Evolutionary conservation across 2,797 vertebrate genomes (phyloP).

Genomic region (Spea hammondii): DNA sequence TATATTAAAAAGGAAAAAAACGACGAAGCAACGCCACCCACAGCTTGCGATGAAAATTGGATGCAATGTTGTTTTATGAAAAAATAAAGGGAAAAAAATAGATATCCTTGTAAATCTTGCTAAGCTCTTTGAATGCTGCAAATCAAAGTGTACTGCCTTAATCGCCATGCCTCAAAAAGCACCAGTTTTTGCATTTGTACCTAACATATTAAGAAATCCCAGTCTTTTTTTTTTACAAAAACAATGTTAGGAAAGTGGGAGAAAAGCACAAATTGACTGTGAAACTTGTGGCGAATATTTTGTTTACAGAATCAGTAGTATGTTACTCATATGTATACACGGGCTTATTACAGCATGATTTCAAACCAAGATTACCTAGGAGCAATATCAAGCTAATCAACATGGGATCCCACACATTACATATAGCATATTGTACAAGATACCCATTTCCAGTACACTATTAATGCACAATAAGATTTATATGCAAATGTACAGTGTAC

Average conservation of each 20-base stretch:
- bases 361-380: constrained; percentile 2
- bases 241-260: constrained; percentile 59
- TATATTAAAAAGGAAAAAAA: not conserved
- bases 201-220: constrained; percentile 55
- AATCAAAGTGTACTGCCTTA: constrained; percentile 60
- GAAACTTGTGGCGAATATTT: constrained; percentile 51
- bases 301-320: constrained; percentile 41
- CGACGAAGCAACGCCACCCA: constrained; percentile 50
- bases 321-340: constrained; percentile 17
- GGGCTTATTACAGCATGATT: constrained; percentile 21
- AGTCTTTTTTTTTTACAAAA: constrained; percentile 44
- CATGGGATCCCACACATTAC: not conserved
- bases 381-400: constrained; percentile 13
- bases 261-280: constrained; percentile 60
- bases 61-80: constrained; percentile 19
- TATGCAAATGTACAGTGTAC: not conserved
- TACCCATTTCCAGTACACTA: not conserved
- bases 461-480: constrained; percentile 38
- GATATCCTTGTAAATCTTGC: constrained; percentile 43
- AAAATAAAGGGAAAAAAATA: constrained; percentile 49
- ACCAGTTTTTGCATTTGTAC: constrained; percentile 59
- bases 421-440: not conserved
- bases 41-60: constrained; percentile 35
- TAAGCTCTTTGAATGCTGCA: constrained; percentile 57
- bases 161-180: constrained; percentile 55